Evolutionary conservation across 2,113 vertebrate species (phyloP), one percentile per base, ranked within the genome.

Genomic region (Ictidomys tridecemlineatus): DNA sequence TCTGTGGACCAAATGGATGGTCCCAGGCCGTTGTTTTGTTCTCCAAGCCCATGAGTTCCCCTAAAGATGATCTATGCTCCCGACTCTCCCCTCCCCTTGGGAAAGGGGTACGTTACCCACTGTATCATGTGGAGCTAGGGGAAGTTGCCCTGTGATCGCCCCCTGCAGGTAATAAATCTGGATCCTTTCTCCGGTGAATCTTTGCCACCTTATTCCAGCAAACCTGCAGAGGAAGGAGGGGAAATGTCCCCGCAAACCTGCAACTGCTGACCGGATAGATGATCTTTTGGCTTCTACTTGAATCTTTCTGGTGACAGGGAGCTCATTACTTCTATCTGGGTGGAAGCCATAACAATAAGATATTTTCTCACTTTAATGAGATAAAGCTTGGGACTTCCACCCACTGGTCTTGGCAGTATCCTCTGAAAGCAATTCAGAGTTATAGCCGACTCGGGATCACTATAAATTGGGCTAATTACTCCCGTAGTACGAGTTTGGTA

Each of bases 401-500:
- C 65, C 53, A 37, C 56, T 85, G 83, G 67, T 67, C 58, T 78
- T 85, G 94, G 95, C 78, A 56, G 34, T 56, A 17, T 58, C 26
- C 51, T 65, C 91, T 45, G 58, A 63, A 45, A 42, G 11, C 91
- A 93, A 70, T 79, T 92, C 53, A 90, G 85, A 93, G 87, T 93
- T 92, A 93, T 2, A 83, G 91, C 86, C 96, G 89, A 28, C n/a
- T 83, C 34, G 39, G 83, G 90, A 82, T 92, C 92, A 30, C 74
- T 58, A 76, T 92, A 88, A 94, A 95, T 32, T 18, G 56, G 91
- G 80, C 97, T 97, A 96, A 96, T 96, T 73, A 91, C 85, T 94
- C 77, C 79, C 69, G 11, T 85, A 51, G 94, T 45, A 88, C 87
- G 92, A 92, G 88, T 45, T 80, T 56, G 91, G 92, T 56, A 91